Evolutionary conservation across 2,888 invertebrate genomes (phyloP).

Genomic region (Pseudanteris insignis): DNA sequence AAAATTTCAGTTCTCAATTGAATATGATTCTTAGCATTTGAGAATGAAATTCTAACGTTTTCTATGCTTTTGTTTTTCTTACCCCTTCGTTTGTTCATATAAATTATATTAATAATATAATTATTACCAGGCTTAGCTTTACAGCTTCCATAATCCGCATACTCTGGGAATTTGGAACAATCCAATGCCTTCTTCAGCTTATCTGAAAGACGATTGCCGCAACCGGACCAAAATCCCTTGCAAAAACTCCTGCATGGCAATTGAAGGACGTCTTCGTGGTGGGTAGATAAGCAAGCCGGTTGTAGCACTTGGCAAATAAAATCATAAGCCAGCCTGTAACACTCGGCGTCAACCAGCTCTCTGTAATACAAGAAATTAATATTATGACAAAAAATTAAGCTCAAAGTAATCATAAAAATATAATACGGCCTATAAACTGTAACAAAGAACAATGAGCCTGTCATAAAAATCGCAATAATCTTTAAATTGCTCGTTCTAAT

Average conservation of each 20-base stretch:
- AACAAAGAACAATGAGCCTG: too few relatives aligned
- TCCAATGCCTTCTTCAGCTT: constrained; percentile 78
- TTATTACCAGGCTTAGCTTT: constrained; percentile 81
- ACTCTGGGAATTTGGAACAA: constrained; percentile 83
- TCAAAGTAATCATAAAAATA: constrained; percentile 14
- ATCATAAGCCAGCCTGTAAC: constrained; percentile 87
- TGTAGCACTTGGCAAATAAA: constrained; percentile 89
- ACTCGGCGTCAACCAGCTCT: constrained; percentile 90
- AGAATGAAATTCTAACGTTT: too few relatives aligned
- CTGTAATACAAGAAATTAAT: constrained; percentile 66
- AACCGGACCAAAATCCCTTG: constrained; percentile 83
- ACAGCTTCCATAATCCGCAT: constrained; percentile 78
- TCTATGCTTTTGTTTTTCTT: too few relatives aligned
- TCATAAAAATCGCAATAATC: too few relatives aligned
- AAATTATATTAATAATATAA: too few relatives aligned
- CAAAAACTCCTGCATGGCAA: constrained; percentile 86
- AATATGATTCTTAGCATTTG: too few relatives aligned
- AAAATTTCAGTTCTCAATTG: too few relatives aligned
- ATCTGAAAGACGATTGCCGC: constrained; percentile 78
- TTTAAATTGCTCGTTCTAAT: too few relatives aligned
- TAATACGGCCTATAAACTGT: constrained; percentile 6
- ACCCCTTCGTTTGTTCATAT: too few relatives aligned
- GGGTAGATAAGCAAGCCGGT: constrained; percentile 73
- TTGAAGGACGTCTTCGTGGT: constrained; percentile 69
- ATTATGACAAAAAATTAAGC: constrained; percentile 5